These are phyloP conservation scores for Otocyon megalotis DNA, from an alignment of 2,113 vertebrate species.

Conservation along the genomic window DNA sequence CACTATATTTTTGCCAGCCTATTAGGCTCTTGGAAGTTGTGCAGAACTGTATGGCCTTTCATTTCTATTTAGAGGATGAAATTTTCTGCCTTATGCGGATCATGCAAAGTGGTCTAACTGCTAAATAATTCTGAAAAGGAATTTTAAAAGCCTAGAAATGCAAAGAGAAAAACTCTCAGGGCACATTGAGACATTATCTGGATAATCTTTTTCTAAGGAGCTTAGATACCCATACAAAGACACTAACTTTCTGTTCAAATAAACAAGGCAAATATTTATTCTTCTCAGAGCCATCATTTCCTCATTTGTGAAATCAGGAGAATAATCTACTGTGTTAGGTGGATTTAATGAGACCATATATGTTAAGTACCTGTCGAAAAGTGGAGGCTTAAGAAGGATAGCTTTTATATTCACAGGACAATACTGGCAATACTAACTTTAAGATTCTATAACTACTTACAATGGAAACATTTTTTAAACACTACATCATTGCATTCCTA, in stretches of 20 bases:
- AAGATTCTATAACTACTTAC: background rate
- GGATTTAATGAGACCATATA: background rate
- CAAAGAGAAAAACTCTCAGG: background rate
- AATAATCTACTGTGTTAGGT: background rate
- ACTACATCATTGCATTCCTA: background rate
- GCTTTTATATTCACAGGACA: background rate
- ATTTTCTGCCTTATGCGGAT: background rate
- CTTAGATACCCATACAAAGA: background rate
- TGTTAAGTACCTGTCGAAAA: background rate
- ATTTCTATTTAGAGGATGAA: background rate
- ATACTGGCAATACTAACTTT: background rate
- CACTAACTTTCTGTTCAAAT: background rate
- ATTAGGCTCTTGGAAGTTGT: background rate
- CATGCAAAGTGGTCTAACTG: background rate
- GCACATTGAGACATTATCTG: background rate
- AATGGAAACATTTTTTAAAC: background rate
- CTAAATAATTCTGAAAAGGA: background rate
- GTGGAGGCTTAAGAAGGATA: background rate
- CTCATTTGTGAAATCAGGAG: conserved; percentile 4
- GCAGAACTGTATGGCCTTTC: background rate
- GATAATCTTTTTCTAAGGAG: background rate
- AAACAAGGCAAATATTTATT: background rate
- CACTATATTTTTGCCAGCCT: background rate
- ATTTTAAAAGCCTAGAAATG: background rate
- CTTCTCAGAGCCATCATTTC: background rate